Evolutionary conservation across 2,797 vertebrate genomes (phyloP).

Genomic region (Acridotheres tristis): DNA sequence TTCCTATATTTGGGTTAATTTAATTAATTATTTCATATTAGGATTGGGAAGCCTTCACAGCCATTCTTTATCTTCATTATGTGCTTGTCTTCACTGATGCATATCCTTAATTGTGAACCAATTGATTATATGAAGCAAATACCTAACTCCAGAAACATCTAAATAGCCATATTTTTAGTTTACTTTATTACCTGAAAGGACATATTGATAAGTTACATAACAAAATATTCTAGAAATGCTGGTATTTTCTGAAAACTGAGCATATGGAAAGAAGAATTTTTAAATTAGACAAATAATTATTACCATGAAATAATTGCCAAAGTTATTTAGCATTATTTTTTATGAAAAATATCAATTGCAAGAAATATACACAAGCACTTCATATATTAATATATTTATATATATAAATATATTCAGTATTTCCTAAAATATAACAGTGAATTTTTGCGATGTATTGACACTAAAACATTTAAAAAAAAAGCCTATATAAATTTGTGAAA

Average conservation of each 20-base stretch:
- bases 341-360: neutral
- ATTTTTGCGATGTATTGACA: neutral
- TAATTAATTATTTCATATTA: conserved; percentile 48
- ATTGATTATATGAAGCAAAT: conserved; percentile 5
- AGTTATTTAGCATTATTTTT: neutral
- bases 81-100: conserved; percentile 18
- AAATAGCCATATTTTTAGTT: neutral
- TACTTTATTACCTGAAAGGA: neutral
- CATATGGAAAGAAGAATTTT: neutral
- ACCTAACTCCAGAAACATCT: neutral
- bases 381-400: neutral
- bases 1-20: conserved; percentile 43
- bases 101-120: conserved; percentile 14
- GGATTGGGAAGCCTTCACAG: conserved; percentile 8
- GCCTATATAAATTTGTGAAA: neutral
- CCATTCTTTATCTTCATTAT: conserved; percentile 48
- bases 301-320: neutral
- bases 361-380: neutral
- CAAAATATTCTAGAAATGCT: neutral
- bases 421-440: neutral
- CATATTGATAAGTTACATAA: neutral
- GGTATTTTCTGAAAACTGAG: neutral
- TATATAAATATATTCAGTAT: neutral
- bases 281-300: neutral
- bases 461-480: neutral